A percentile compares a stretch with the other conserved stretches of the same genome.
phyloP scores from a whole-genome alignment of 2,797 vertebrate genomes.

The Lacerta viridis region DNA sequence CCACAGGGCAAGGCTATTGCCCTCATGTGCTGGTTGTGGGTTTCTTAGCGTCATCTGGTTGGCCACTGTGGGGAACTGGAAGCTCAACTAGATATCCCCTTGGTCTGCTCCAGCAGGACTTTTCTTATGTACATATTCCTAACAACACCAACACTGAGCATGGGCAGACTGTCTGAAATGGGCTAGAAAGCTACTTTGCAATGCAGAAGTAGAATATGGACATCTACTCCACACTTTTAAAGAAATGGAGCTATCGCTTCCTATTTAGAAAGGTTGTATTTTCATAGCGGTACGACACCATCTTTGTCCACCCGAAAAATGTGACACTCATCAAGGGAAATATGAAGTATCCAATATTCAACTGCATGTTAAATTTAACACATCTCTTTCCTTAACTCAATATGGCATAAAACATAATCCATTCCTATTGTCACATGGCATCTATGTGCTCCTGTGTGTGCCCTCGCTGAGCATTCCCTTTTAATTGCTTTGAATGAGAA shows the following conservation, averaged over 20 bases:
- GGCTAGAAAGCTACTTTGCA: neutral
- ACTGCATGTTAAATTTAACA: neutral
- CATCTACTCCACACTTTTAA: neutral
- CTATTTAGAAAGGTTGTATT: neutral
- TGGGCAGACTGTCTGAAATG: neutral
- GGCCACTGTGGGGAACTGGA: too few species aligned
- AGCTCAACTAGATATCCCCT: too few species aligned
- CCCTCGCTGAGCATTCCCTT: conserved; percentile 22
- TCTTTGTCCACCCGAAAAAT: too few species aligned
- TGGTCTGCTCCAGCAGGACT: too few species aligned
- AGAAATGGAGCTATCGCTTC: neutral
- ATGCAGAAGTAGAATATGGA: neutral
- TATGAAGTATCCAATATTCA: neutral
- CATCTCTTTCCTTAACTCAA: conserved; percentile 3
- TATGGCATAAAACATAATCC: conserved; percentile 32
- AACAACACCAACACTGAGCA: neutral
- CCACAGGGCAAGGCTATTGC: too few species aligned
- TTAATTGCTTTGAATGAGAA: conserved; percentile 69
- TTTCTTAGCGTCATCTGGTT: too few species aligned
- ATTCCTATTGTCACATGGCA: conserved; percentile 59
- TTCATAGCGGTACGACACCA: neutral
- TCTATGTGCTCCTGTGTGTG: conserved; percentile 38
- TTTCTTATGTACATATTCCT: too few species aligned
- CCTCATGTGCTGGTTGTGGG: too few species aligned
- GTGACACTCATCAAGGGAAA: too few species aligned